Evolutionary conservation across 2,888 invertebrate genomes (phyloP).

Genomic region (Drosophila antonietae): DNA sequence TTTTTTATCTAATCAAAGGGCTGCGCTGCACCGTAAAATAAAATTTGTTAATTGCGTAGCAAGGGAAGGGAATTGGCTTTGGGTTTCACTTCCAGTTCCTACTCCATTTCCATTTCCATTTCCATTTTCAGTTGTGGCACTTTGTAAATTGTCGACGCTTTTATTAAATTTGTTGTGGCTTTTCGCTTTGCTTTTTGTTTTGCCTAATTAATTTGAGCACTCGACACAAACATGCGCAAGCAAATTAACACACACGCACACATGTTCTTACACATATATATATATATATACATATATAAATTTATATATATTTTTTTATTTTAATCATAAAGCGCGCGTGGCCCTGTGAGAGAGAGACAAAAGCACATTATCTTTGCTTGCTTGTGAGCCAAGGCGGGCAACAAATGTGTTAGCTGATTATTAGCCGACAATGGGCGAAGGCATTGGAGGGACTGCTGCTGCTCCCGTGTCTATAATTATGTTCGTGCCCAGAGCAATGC

Average conservation of each 20-base stretch:
- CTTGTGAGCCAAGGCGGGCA: constrained; percentile 1
- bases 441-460: constrained; percentile 6
- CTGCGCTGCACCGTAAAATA: constrained; percentile 32
- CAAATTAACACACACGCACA: constrained; percentile 4
- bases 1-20: constrained; percentile 29
- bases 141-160: constrained; percentile 57
- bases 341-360: constrained; percentile 51
- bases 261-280: constrained; percentile 4
- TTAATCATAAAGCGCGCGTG: constrained; percentile 72
- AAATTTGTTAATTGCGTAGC: constrained; percentile 54
- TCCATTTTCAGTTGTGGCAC: not conserved
- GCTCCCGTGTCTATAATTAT: constrained; percentile 72
- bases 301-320: constrained; percentile 46
- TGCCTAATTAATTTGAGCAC: constrained; percentile 72
- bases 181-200: constrained; percentile 46
- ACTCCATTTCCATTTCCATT: no score
- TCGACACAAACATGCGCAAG: constrained; percentile 28
- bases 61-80: constrained; percentile 47
- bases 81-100: not conserved
- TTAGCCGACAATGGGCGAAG: constrained; percentile 51
- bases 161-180: constrained; percentile 68
- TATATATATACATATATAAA: constrained; percentile 15
- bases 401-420: constrained; percentile 72
- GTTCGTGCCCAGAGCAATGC: constrained; percentile 46
- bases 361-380: constrained; percentile 52